Conservation (phyloP, 2,797 vertebrate genomes). For the Pseudopleuronectes americanus region DNA sequence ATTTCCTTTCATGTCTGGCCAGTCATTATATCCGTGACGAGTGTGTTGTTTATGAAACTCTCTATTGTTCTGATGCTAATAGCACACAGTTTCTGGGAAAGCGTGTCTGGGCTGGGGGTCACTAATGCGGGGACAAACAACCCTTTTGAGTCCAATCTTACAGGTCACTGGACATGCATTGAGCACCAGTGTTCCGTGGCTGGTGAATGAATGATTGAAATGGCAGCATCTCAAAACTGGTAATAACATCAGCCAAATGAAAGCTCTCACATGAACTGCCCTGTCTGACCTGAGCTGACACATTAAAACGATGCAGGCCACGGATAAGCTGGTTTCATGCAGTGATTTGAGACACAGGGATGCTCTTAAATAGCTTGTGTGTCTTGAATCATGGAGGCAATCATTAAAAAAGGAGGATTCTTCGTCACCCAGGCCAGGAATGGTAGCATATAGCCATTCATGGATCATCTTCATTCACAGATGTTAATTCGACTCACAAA, state of each 20-base stretch:
- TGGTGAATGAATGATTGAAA: conserved; percentile 39
- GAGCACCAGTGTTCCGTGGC: conserved; percentile 43
- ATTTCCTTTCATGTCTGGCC: conserved; percentile 26
- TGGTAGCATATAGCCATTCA: conserved; percentile 19
- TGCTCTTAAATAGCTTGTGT: conserved; percentile 31
- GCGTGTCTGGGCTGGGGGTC: conserved; percentile 70
- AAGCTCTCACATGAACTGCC: conserved; percentile 8
- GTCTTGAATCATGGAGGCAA: conserved; percentile 37
- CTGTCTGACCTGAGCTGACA: conserved; percentile 16
- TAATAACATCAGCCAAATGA: conserved; percentile 23
- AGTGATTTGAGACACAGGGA: conserved; percentile 21
- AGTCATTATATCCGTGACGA: conserved; percentile 46
- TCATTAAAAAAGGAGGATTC: conserved; percentile 38
- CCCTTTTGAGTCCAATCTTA: conserved; percentile 68
- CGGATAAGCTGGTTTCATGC: conserved; percentile 34
- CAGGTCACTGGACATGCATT: conserved; percentile 73
- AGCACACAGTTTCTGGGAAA: conserved; percentile 70
- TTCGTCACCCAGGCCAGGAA: conserved; percentile 24
- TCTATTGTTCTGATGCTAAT: conserved; percentile 75
- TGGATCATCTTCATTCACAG: conserved; percentile 24
- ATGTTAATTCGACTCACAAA: conserved; percentile 23
- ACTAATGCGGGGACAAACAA: conserved; percentile 66
- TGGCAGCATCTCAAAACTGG: conserved; percentile 45
- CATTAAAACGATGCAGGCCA: conserved; percentile 17
- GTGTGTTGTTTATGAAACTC: conserved; percentile 55